A percentile compares a stretch with the other conserved stretches of the same genome.
These are phyloP conservation scores for Conomelus anceps DNA, from an alignment of 2,888 invertebrate genomes.

Conservation along the genomic window DNA sequence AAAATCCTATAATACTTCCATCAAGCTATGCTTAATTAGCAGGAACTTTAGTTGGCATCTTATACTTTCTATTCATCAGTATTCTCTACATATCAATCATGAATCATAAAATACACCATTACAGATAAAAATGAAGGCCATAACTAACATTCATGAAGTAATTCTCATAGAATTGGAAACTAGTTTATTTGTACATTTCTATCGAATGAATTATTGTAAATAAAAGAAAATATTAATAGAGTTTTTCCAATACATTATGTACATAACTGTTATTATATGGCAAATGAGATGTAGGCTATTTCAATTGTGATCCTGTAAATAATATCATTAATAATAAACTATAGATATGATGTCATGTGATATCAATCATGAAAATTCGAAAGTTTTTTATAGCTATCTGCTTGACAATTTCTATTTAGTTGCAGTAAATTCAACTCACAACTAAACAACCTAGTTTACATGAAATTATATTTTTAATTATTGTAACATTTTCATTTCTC, in stretches of 20 bases:
- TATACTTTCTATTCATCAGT: neutral
- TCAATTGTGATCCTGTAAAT: neutral
- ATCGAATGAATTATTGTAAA: neutral
- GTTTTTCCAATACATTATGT: neutral
- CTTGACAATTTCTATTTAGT: neutral
- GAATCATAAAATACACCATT: neutral
- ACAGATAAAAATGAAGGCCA: neutral
- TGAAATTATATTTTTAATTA: neutral
- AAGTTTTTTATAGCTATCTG: neutral
- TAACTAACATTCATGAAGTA: neutral
- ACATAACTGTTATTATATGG: neutral
- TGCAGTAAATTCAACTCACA: neutral
- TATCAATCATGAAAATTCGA: neutral
- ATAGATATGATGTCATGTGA: neutral
- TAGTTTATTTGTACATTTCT: neutral
- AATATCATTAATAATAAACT: neutral
- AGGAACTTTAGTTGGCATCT: neutral
- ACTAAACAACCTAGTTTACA: neutral
- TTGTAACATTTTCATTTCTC: neutral
- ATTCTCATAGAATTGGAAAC: neutral
- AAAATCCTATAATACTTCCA: too few relatives aligned
- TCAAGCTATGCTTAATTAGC: neutral
- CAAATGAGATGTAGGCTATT: too few relatives aligned
- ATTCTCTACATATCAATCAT: neutral
- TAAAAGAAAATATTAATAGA: neutral